These are phyloP conservation scores for Diarsia brunnea DNA, from an alignment of 2,888 invertebrate species.

Conservation along the genomic window DNA sequence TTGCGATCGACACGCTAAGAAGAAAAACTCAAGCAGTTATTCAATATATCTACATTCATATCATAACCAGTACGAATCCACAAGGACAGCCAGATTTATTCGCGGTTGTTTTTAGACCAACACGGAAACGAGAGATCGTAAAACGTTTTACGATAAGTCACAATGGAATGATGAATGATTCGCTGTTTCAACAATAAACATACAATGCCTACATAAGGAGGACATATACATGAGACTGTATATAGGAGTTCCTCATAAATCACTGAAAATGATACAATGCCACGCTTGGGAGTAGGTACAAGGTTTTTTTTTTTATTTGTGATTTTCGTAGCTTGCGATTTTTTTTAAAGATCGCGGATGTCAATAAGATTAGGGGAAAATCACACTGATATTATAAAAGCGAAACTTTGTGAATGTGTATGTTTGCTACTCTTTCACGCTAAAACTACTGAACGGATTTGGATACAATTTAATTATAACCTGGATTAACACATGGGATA, in stretches of 20 bases:
- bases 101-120: conserved; percentile 30
- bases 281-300: conserved; percentile 9
- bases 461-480: no score
- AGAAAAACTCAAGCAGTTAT: background rate
- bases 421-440: no score
- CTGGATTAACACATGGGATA: no score
- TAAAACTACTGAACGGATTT: no score
- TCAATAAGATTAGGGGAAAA: no score
- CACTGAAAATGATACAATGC: conserved; percentile 23
- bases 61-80: background rate
- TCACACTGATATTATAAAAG: no score
- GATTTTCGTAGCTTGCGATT: background rate
- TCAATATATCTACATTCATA: conserved; percentile 16
- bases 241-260: conserved; percentile 37
- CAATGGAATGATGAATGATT: conserved; percentile 47
- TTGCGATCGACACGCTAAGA: background rate
- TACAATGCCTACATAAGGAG: conserved; percentile 22
- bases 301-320: no score
- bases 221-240: conserved; percentile 6
- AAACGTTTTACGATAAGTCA: conserved; percentile 45
- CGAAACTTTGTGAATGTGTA: no score
- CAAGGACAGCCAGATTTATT: conserved; percentile 10
- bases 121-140: conserved; percentile 50
- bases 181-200: conserved; percentile 25
- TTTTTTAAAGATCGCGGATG: background rate